Evolutionary conservation across 2,888 invertebrate genomes (phyloP), one percentile per base, ranked within the genome.

Genomic region (Volucella zonaria): DNA sequence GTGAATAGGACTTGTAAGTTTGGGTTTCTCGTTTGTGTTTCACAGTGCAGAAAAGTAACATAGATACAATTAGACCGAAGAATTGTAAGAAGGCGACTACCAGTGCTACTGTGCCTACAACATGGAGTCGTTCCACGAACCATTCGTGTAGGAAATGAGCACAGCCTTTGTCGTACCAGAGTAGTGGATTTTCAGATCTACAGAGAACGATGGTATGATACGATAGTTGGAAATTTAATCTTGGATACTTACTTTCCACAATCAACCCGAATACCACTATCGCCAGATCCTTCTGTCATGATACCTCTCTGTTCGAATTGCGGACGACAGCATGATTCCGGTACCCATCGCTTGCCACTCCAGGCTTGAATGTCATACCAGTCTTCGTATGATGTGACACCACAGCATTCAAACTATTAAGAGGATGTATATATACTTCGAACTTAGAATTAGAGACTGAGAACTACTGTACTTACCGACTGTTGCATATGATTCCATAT

Each of bases 281-380:
- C 91, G 9, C 92, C 92, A 1, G 92, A 91, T 8, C 93, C 93
- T 87, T 91, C 91, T 18, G 90, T 90, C 3, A 92, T 86, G 58
- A 91, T 89, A 86, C 92, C 92, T 8, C 90, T 89, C 51, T 87
- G 83, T 67, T 92, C 90, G 86, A 90, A 91, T 2, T 89, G 77
- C 1, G 93, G 93, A 38, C 93, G 91, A 91, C 97, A 97, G 89
- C 97, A 97, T 0, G 96, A 95, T 89, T 95, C 94, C 0, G 96
- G 96, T 8, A 97, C 96, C 91, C 94, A 94, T 82, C 94, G 93
- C 88, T 95, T 93, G 62, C 93, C 93, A 8, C 95, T 95, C 96
- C 96, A 97, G 0, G 96, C 95, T 43, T 94, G 93, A 51, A 96
- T 95, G 89, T 95, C 93, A 91, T 94, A 96, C 97, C 97, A 97